These are phyloP conservation scores for Dendropsophus ebraccatus DNA, from an alignment of 2,113 vertebrate species.

Conservation along the genomic window DNA sequence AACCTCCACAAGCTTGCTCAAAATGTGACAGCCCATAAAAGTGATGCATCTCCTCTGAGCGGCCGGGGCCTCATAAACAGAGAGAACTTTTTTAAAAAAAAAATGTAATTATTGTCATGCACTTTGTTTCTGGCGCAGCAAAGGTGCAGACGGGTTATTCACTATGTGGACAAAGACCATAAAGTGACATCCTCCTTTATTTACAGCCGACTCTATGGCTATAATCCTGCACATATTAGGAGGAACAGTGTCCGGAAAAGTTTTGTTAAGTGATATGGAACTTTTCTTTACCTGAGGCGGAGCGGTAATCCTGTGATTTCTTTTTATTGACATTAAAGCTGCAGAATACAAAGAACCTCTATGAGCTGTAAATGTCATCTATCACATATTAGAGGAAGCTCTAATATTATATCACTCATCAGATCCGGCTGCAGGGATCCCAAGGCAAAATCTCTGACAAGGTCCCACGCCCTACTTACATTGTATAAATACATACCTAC, in stretches of 20 bases:
- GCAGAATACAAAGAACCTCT: background rate
- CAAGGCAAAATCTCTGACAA: background rate
- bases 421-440: background rate
- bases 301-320: background rate
- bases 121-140: background rate
- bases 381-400: background rate
- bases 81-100: background rate
- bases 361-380: background rate
- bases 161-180: background rate
- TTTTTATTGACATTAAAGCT: background rate
- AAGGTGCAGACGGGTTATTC: background rate
- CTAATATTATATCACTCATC: background rate
- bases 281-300: conserved; percentile 1
- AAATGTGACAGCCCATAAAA: background rate
- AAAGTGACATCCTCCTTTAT: background rate
- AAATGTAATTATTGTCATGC: background rate
- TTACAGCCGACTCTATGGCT: background rate
- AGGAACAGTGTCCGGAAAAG: background rate
- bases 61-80: background rate
- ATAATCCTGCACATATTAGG: conserved; percentile 9
- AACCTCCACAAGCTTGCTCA: background rate
- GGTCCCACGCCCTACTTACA: background rate
- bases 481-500: too few species aligned
- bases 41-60: background rate
- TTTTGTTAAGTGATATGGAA: background rate